These are phyloP conservation scores for Magallana nippona DNA, from an alignment of 2,888 invertebrate species.

Conservation along the genomic window DNA sequence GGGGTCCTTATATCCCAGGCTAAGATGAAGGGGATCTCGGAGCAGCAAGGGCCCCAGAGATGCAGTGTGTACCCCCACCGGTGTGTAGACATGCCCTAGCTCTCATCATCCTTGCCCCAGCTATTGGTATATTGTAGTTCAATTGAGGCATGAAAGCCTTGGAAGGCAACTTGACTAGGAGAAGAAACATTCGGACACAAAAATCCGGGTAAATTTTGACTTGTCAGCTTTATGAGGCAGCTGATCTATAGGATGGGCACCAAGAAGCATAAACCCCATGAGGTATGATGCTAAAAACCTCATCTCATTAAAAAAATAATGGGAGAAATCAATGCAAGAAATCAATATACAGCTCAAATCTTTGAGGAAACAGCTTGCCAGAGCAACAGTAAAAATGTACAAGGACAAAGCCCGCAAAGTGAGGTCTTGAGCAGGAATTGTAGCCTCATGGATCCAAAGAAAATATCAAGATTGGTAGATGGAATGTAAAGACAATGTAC, in stretches of 20 bases:
- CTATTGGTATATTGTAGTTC: too few relatives aligned
- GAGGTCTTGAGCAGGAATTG: conserved; percentile 37
- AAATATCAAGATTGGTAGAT: conserved; percentile 34
- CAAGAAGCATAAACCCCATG: neutral
- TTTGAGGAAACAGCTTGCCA: conserved; percentile 9
- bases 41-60: too few relatives aligned
- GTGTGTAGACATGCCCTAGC: neutral
- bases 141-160: neutral
- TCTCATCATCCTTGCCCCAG: neutral
- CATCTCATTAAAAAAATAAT: too few relatives aligned
- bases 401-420: conserved; percentile 30
- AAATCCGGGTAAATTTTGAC: too few relatives aligned
- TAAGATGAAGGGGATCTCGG: too few relatives aligned
- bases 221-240: too few relatives aligned
- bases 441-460: conserved; percentile 37
- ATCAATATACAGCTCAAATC: conserved; percentile 18
- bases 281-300: too few relatives aligned
- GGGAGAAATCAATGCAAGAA: too few relatives aligned
- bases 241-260: too few relatives aligned
- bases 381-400: conserved; percentile 22
- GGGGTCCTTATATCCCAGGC: too few relatives aligned
- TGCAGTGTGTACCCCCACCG: neutral
- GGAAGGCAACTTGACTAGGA: too few relatives aligned
- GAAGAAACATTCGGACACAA: too few relatives aligned
- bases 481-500: conserved; percentile 37